phyloP scores from a whole-genome alignment of 2,888 invertebrate species.

The Imbricaverruca yamaguchii region DNA sequence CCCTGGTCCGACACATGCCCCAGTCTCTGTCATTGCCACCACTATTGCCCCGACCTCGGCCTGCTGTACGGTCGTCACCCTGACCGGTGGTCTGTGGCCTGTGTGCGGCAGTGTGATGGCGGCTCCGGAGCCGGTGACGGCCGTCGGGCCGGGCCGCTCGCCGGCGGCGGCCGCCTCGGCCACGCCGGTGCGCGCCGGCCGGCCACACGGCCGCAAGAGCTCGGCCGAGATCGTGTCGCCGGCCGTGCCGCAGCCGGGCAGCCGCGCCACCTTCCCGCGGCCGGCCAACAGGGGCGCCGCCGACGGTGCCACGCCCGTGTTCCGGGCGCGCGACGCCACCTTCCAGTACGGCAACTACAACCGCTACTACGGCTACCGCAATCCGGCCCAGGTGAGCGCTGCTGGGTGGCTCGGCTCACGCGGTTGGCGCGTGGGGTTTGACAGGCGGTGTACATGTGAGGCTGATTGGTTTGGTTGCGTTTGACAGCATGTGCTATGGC shows the following conservation, averaged over 20 bases:
- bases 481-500: too few species aligned
- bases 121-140: slow-evolving; percentile 28
- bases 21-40: too few species aligned
- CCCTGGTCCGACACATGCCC: too few species aligned
- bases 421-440: background rate
- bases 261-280: slow-evolving; percentile 31
- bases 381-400: slow-evolving; percentile 54
- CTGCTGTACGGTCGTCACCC: too few species aligned
- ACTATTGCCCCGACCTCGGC: too few species aligned
- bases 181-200: slow-evolving; percentile 26
- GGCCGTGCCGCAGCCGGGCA: slow-evolving; percentile 78
- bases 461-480: too few species aligned
- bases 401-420: background rate
- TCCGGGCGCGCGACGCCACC: slow-evolving; percentile 64
- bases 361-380: slow-evolving; percentile 91
- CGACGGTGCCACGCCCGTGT: slow-evolving; percentile 39
- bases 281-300: slow-evolving; percentile 27
- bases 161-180: slow-evolving; percentile 24
- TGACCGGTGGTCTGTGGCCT: too few species aligned
- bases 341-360: slow-evolving; percentile 96
- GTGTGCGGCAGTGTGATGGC: background rate
- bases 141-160: slow-evolving; percentile 26
- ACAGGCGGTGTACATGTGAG: background rate
- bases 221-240: slow-evolving; percentile 88
- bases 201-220: slow-evolving; percentile 29